These are phyloP conservation scores for Dendrocopos noguchii DNA, from an alignment of 2,113 vertebrate genomes.

Conservation along the genomic window DNA sequence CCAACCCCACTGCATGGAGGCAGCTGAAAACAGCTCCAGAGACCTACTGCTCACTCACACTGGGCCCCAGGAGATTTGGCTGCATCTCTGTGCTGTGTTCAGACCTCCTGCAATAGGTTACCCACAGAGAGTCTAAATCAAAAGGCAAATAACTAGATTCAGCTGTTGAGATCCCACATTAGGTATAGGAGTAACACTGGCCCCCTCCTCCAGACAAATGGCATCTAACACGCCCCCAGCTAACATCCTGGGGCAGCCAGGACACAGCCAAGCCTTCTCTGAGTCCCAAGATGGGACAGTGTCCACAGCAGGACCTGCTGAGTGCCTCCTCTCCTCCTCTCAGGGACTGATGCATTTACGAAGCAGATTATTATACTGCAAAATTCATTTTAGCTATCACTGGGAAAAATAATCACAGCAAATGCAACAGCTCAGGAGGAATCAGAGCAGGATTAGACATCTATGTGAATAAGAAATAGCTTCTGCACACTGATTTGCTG, in stretches of 20 bases:
- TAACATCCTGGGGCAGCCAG: background rate
- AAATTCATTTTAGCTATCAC: conserved; percentile 20
- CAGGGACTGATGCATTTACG: background rate
- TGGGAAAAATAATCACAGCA: conserved; percentile 46
- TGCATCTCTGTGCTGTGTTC: background rate
- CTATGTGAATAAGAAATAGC: conserved; percentile 51
- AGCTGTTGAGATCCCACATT: fast-evolving
- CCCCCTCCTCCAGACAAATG: background rate
- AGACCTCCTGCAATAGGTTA: background rate
- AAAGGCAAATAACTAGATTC: background rate
- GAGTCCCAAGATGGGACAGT: background rate
- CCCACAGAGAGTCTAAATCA: background rate
- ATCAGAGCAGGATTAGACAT: conserved; percentile 57
- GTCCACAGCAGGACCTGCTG: background rate
- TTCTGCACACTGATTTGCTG: conserved; percentile 19
- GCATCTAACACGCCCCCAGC: background rate
- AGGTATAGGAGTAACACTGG: background rate
- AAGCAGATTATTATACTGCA: background rate
- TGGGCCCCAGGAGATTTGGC: background rate
- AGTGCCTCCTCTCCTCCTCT: background rate
- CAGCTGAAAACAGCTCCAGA: background rate
- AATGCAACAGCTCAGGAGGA: conserved; percentile 55
- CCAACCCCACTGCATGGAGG: background rate
- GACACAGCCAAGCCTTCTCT: background rate
- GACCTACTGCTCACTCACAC: fast-evolving